A percentile compares a stretch with the other conserved stretches of the same genome.
Evolutionary conservation across 1,140 invertebrate genomes (phyloP).

Genomic region (Cydia pomonella): DNA sequence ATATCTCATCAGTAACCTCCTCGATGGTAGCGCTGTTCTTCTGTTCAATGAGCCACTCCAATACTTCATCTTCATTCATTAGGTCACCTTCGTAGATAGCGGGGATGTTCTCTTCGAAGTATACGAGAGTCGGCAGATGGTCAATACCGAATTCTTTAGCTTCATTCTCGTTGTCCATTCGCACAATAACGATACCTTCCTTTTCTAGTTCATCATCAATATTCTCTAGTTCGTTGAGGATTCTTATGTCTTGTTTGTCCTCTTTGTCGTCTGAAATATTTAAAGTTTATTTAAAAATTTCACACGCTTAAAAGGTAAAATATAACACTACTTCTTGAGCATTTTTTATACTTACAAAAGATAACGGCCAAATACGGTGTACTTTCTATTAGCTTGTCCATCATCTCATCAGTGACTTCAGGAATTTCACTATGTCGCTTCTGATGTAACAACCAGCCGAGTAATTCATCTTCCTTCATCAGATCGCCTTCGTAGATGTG

Average conservation of each 20-base stretch:
- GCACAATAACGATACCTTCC: constrained; percentile 93
- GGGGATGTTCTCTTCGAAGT: constrained; percentile 96
- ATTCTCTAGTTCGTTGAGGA: constrained; percentile 94
- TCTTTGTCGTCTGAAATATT: constrained; percentile 90
- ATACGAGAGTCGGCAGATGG: constrained; percentile 92
- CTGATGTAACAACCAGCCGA: constrained; percentile 94
- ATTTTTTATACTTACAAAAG: constrained; percentile 86
- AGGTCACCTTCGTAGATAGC: constrained; percentile 95
- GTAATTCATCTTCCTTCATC: constrained; percentile 93
- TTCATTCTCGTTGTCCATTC: constrained; percentile 93
- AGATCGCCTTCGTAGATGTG: constrained; percentile 95
- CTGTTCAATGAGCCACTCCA: constrained; percentile 94
- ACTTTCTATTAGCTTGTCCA: constrained; percentile 93
- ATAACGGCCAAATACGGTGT: constrained; percentile 90
- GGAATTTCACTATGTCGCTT: constrained; percentile 95
- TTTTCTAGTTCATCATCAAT: constrained; percentile 96
- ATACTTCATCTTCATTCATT: constrained; percentile 94
- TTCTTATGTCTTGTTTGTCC: constrained; percentile 92
- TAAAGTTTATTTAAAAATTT: constrained; percentile 1
- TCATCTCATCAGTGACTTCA: constrained; percentile 96
- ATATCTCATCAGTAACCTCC: constrained; percentile 96
- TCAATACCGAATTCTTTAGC: constrained; percentile 96
- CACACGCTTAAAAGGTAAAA: neutral
- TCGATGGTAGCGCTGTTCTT: constrained; percentile 96
- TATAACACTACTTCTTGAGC: neutral